Base-by-base conservation (phyloP, 2,113 vertebrate genomes). In the Colossoma macropomum region DNA sequence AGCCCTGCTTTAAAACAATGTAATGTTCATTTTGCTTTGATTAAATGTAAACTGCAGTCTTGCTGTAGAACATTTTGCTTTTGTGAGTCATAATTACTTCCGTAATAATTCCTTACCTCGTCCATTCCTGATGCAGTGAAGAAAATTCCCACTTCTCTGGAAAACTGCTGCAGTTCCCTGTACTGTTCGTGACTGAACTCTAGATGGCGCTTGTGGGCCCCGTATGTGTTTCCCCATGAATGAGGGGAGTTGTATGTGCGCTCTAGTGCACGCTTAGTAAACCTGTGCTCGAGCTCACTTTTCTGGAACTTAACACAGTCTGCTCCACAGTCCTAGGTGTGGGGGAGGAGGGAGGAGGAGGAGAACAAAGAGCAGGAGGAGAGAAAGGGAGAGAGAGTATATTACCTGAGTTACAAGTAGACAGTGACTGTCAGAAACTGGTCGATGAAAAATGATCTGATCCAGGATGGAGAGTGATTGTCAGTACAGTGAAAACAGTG, bases 101-200 rank as follows among this genome's bases (percentile, higher is more conserved):
- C 7, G 8, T 11, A 28, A 1, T 32, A 30, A 12, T 69, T 38
- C 17, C 19, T 86, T 87, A 99, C 97, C 95, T 99, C 98, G 41
- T 99, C 98, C 98, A 99, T 99, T 56, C 97, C 98, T 0, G 98
- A 99, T 28, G 98, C 97, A 0, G 98, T 98, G 90, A 99, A 99
- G 92, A 94, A 98, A 88, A 99, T 98, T 50, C 96, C 97, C 0
- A 97, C 85, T 76, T 99, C 96, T 41, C 94, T 34, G 0, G 97
- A 96, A 0, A 95, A 98, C 25, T 92, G 94, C 91, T 98, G 94
- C 30, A 99, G 92, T 63, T 98, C 96, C 85, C 73, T 93, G 75
- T 97, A 99, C 70, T 99, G 97, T 56, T 95, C 94, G 0, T 98
- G 97, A 83, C 91, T 99, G 80, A 99, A 97, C 86, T 99, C 98